Conservation (phyloP, 2,113 vertebrate species). For the Limanda limanda region DNA sequence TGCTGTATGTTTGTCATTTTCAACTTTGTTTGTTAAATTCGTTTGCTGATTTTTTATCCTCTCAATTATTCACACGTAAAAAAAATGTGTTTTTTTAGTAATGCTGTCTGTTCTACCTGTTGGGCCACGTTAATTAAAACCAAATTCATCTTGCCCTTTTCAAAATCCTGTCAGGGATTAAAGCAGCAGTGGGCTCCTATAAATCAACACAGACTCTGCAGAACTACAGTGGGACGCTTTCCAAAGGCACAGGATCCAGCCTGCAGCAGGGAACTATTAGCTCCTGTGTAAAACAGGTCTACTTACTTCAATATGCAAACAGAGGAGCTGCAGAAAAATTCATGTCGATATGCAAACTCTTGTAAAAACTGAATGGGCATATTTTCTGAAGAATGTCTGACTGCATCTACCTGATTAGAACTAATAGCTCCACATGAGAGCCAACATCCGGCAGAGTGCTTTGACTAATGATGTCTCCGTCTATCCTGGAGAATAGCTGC, state of each 20-base stretch:
- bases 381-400: neutral
- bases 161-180: slow-evolving; percentile 3
- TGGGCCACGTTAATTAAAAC: slow-evolving; percentile 4
- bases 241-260: slow-evolving; percentile 26
- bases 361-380: neutral
- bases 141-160: slow-evolving; percentile 7
- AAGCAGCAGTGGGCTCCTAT: slow-evolving; percentile 17
- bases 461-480: slow-evolving; percentile 16
- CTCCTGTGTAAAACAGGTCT: slow-evolving; percentile 15
- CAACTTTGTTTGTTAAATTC: neutral
- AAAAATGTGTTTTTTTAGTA: neutral
- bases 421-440: slow-evolving; percentile 24
- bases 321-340: neutral
- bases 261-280: slow-evolving; percentile 23
- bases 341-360: neutral
- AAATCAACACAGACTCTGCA: slow-evolving; percentile 26
- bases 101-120: neutral
- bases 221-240: slow-evolving; percentile 12
- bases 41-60: neutral
- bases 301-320: neutral
- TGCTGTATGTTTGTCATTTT: neutral
- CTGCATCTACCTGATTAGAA: slow-evolving; percentile 22
- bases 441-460: neutral
- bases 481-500: slow-evolving; percentile 22
- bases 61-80: neutral